A percentile compares a stretch with the other conserved stretches of the same genome.
Conservation (phyloP, 2,888 invertebrate genomes). For the Lasius fuliginosus region DNA sequence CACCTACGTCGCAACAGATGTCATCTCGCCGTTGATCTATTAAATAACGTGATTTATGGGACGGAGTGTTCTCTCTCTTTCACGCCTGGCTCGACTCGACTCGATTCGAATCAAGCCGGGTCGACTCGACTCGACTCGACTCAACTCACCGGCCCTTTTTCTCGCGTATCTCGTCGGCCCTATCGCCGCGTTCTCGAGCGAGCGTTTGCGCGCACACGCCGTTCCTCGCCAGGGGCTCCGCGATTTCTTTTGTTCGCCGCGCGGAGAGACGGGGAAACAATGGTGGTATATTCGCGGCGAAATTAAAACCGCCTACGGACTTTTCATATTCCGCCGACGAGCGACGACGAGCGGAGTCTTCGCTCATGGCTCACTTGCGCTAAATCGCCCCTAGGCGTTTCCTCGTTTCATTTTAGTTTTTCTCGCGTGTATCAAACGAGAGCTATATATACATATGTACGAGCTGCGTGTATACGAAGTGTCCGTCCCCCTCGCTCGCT, state of each 20-base stretch:
- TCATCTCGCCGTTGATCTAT: constrained; percentile 53
- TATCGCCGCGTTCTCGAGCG: constrained; percentile 42
- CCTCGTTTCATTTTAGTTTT: constrained; percentile 84
- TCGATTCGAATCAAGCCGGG: constrained; percentile 8
- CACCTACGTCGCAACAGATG: constrained; percentile 55
- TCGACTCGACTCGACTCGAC: constrained; percentile 9
- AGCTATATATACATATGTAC: neutral
- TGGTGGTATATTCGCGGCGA: constrained; percentile 86
- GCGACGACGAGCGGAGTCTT: constrained; percentile 68
- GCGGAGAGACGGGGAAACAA: constrained; percentile 80
- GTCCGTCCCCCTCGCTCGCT: neutral
- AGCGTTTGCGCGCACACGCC: constrained; percentile 34
- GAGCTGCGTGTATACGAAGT: neutral
- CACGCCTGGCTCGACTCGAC: neutral
- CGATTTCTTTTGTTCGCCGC: constrained; percentile 74
- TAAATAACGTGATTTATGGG: constrained; percentile 55
- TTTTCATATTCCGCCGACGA: constrained; percentile 84
- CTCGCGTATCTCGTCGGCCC: constrained; percentile 47
- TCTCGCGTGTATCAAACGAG: constrained; percentile 75
- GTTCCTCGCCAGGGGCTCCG: constrained; percentile 40
- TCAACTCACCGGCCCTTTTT: constrained; percentile 18
- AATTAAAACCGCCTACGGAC: constrained; percentile 86
- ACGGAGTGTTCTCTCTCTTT: constrained; percentile 26
- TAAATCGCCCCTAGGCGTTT: constrained; percentile 79
- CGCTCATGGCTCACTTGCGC: constrained; percentile 54